phyloP scores from a whole-genome alignment of 2,888 invertebrate species.

The Beris chalybata region DNA sequence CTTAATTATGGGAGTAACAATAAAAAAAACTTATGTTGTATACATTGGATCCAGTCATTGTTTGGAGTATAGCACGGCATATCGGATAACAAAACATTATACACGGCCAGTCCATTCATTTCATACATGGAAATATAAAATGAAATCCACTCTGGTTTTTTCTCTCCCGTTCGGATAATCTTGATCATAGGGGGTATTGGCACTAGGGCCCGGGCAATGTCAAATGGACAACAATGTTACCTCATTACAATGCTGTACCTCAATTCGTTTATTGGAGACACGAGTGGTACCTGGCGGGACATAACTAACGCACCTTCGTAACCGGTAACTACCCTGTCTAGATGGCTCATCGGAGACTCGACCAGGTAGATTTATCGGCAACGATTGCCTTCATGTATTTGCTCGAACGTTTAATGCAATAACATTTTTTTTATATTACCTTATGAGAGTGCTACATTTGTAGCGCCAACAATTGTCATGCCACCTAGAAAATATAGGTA shows the following conservation, averaged over 20 bases:
- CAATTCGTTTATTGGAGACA: neutral
- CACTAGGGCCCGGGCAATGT: constrained; percentile 6
- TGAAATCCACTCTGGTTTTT: constrained; percentile 14
- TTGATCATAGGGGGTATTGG: constrained; percentile 27
- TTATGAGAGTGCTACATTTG: too few species aligned
- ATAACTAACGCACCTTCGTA: too few species aligned
- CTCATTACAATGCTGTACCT: constrained; percentile 23
- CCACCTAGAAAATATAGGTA: too few species aligned
- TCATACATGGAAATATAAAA: constrained; percentile 24
- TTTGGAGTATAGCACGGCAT: constrained; percentile 9
- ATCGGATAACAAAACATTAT: constrained; percentile 25
- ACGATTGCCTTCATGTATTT: too few species aligned
- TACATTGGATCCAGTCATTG: neutral
- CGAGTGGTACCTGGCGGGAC: too few species aligned
- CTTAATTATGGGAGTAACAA: constrained; percentile 33
- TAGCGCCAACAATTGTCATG: too few species aligned
- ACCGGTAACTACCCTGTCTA: too few species aligned
- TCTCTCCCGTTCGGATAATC: constrained; percentile 16
- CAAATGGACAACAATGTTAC: neutral
- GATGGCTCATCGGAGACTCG: too few species aligned
- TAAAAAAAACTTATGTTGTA: neutral
- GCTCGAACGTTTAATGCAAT: too few species aligned
- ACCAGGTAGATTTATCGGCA: too few species aligned
- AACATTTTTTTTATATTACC: too few species aligned
- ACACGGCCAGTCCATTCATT: constrained; percentile 19